Base-by-base conservation (phyloP, 2,888 invertebrate species). In the Onthophagus sagittarius region DNA sequence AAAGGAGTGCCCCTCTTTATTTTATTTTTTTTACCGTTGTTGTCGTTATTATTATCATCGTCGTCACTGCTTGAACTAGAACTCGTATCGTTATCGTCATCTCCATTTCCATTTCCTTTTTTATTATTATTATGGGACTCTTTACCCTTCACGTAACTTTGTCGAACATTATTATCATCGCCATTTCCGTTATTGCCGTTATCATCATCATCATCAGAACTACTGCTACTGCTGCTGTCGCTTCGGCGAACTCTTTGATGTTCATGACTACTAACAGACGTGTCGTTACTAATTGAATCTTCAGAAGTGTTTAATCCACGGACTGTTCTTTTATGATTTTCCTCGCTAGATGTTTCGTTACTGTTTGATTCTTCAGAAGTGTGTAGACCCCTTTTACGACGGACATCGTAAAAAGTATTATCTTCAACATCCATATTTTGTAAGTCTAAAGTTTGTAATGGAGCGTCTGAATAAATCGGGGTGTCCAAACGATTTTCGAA, bases 21-120 rank as follows among this genome's bases (percentile, higher is more conserved):
- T 53, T 65, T 15, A 7, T 72, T 71, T 15, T 72, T 71, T 33
- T 77, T 53, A 70, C 74, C 39, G 9, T 72, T 62, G 65, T 76
- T 74, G 74, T 76, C 71, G 71, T 75, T 39, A n/a, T 72, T 62
- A 70, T 76, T 74, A 74, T 76, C 71, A 72, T 76, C 75, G 65
- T 72, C 71, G 33, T 62, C 69, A 72, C 53, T 72, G 64, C 72
- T 73, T n/a, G 75, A 75, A 13, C 65, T 71, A 11, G 75, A 73
- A 15, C 71, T 71, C 13, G 73, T 73, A 39, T 63, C 62, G 3
- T 31, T 69, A 32, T 72, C 69, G n/a, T 71, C 15, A 32, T 39
- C 62, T 15, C 70, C 33, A 72, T 76, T 67, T 15, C 14, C 63
- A 15, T 14, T 63, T 67, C 69, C 53, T n/a, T 73, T 69, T 63